These are phyloP conservation scores for Naja naja DNA, from an alignment of 2,113 vertebrate species.

Conservation along the genomic window DNA sequence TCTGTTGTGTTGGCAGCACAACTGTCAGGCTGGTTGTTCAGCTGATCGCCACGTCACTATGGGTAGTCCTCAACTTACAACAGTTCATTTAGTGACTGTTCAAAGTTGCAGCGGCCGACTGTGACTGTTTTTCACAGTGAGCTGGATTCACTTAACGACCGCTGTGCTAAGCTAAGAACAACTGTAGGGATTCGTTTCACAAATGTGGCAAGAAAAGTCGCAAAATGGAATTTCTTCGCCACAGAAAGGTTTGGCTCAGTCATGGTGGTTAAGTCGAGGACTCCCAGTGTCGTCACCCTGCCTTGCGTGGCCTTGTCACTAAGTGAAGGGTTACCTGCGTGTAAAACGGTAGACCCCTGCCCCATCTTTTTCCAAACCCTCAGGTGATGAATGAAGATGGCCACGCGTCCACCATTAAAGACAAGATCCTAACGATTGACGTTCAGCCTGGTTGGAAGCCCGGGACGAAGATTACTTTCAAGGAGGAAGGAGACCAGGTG, in stretches of 20 bases:
- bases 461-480: conserved; percentile 84
- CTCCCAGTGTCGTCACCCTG: background rate
- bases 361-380: background rate
- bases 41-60: no score
- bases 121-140: background rate
- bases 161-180: no score
- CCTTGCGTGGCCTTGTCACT: no score
- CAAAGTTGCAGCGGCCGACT: rapidly evolving
- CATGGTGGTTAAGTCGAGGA: background rate
- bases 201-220: background rate
- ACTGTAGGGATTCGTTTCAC: background rate
- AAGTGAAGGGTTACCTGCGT: no score
- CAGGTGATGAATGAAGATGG: conserved; percentile 92
- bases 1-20: background rate
- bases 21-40: background rate
- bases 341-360: background rate
- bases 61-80: background rate
- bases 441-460: conserved; percentile 88
- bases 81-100: background rate
- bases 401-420: conserved; percentile 83
- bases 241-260: background rate
- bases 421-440: conserved; percentile 88
- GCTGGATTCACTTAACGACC: background rate
- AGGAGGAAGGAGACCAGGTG: conserved; percentile 93
- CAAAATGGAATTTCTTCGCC: background rate